Percentiles rank a stretch among this genome's conserved stretches.
These are phyloP conservation scores for Pseudococcus longispinus DNA, from an alignment of 2,888 invertebrate genomes.

Conservation along the genomic window DNA sequence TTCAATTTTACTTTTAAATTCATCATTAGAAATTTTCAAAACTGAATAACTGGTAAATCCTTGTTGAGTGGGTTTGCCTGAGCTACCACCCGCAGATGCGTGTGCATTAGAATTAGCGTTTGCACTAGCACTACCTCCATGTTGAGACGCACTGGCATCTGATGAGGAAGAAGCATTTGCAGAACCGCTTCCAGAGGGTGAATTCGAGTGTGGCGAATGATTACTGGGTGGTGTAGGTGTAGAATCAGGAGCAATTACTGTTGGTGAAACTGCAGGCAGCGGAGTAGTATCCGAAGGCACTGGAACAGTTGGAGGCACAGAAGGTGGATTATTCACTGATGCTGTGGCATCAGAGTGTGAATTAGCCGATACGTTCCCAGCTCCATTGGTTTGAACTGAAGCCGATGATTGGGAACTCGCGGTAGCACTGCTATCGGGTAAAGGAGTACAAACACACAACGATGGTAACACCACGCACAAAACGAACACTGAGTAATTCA, in stretches of 20 bases:
- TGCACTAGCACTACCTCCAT: not conserved
- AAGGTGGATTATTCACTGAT: not conserved
- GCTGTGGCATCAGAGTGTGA: not conserved
- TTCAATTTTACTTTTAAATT: not conserved
- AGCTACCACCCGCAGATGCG: not conserved
- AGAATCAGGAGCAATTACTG: not conserved
- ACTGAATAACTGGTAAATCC: not conserved
- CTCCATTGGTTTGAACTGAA: not conserved
- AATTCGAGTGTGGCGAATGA: too few relatives aligned
- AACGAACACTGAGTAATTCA: not conserved
- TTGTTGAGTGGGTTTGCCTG: not conserved
- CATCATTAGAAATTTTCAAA: not conserved
- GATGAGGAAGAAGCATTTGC: not conserved
- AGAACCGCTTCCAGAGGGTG: not conserved
- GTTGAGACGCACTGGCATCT: not conserved
- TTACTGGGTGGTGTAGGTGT: not conserved
- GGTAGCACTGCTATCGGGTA: not conserved
- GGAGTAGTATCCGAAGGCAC: not conserved
- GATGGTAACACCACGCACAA: not conserved
- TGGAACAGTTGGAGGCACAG: not conserved
- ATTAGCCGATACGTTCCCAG: not conserved
- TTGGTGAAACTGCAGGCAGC: not conserved
- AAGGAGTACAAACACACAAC: not conserved
- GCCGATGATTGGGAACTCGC: not conserved
- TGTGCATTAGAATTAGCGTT: not conserved